Base-by-base conservation (phyloP, 2,797 vertebrate species). In the Tangara arthus region DNA sequence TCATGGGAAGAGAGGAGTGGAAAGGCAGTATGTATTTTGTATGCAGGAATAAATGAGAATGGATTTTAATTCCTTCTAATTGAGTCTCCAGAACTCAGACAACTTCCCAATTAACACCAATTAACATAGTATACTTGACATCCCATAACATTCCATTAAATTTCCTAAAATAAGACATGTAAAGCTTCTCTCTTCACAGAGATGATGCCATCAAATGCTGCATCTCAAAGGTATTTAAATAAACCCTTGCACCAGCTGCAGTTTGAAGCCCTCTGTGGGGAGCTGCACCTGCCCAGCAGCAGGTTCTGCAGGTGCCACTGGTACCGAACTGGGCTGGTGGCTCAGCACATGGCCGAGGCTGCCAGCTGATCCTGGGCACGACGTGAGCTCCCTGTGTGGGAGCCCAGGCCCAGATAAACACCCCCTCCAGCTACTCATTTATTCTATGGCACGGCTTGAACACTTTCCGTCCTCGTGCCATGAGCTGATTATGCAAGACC, bases 81-180 rank as follows among this genome's bases (percentile, higher is more conserved):
- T 95, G 96, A 94, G 64, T 95, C 85, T 92, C 81, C 90, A 95
- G 94, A 97, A 97, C 94, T 96, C 94, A 95, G 93, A 97, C 91
- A 96, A 97, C 94, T 97, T 97, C 84, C 72, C 95, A 96, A 97
- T 97, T 97, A 97, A 96, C 95, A 95, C 68, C 95, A 94, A 97
- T 97, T 97, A 96, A 65, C 89, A 71, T 9, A 35, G 37, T 68
- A 49, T 69, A 79, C 82, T 94, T 61, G 95, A 97, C 96, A 97
- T 92, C 81, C 73, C 96, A 83, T 87, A 97, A 96, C 94, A 96
- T 97, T 97, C 93, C 96, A 97, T 97, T 96, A 97, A 96, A 95
- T 61, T 52, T 83, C 91, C 94, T 95, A 87, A 95, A 95, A 94
- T 76, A 82, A 94, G 91, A 93, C 41, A 66, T 76, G 77, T 39